Base-by-base conservation (phyloP, 2,113 vertebrate species). In the Ancistrus triradiatus region DNA sequence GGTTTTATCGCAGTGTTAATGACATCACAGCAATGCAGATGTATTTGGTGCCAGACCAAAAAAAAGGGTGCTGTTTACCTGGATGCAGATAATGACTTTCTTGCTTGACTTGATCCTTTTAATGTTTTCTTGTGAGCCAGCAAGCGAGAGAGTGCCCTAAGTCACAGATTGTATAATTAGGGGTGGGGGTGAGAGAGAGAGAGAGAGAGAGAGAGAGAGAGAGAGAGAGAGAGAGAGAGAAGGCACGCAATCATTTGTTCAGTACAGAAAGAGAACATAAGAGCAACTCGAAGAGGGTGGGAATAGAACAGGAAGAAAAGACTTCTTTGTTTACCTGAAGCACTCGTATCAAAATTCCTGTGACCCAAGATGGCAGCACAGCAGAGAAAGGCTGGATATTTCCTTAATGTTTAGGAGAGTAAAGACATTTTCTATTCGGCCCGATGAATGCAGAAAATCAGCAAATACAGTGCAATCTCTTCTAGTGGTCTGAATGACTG, bases 101-200 rank as follows among this genome's bases (percentile, higher is more conserved):
- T 48, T 72, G 81, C 51, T 83, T n/a, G 70, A 74, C 86, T 71
- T 77, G 80, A 82, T 88, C 86, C 68, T 42, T 71, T 13, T 49
- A 35, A 31, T 47, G 28, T 24, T 51, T 70, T 24, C 14, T 38
- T 18, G n/a, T n/a, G n/a, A n/a, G n/a, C n/a, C n/a, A n/a, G n/a
- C n/a, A n/a, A n/a, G n/a, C n/a, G n/a, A n/a, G n/a, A n/a, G n/a
- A n/a, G n/a, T n/a, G n/a, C n/a, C n/a, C n/a, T n/a, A n/a, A n/a
- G n/a, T n/a, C n/a, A n/a, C n/a, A n/a, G n/a, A n/a, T n/a, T n/a
- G n/a, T n/a, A n/a, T n/a, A n/a, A n/a, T n/a, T n/a, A n/a, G n/a
- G n/a, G n/a, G n/a, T n/a, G n/a, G n/a, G n/a, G n/a, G n/a, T n/a
- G 8, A 1, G 4, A 5, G 8, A 9, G 21, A 8, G 13, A 15